Conservation (phyloP, 2,888 invertebrate species). For the Acholoe squamosa region DNA sequence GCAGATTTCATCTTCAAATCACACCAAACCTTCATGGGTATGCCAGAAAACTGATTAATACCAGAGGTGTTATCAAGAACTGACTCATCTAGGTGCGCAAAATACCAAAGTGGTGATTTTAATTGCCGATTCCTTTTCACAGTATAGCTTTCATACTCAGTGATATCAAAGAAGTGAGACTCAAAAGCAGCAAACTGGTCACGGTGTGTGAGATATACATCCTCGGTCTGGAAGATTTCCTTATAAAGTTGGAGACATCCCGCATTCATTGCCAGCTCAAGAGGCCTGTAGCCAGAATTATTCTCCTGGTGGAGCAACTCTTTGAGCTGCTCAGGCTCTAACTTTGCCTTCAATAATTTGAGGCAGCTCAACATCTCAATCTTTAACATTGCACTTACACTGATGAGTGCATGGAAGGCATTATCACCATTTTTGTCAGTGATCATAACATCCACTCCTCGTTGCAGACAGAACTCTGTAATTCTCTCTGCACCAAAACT, state of each 20-base stretch:
- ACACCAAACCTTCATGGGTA: background rate
- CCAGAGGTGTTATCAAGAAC: background rate
- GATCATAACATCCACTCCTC: background rate
- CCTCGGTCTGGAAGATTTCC: background rate
- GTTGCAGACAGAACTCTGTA: background rate
- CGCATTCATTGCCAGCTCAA: background rate
- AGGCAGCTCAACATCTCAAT: background rate
- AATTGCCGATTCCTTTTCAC: background rate
- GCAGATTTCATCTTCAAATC: background rate
- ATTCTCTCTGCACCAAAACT: background rate
- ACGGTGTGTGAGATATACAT: background rate
- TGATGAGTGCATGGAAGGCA: background rate
- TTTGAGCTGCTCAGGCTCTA: background rate
- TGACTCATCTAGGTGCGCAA: background rate
- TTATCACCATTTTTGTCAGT: background rate
- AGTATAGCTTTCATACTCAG: background rate
- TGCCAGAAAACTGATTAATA: background rate
- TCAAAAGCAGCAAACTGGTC: background rate
- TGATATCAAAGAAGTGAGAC: background rate
- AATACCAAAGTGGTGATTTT: background rate
- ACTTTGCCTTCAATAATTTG: background rate
- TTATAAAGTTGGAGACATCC: background rate
- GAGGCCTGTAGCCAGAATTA: background rate
- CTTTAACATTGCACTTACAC: background rate
- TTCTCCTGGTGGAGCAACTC: slow-evolving; percentile 5